Base-by-base conservation (phyloP, 2,113 vertebrate genomes). In the Ptyas mucosa region DNA sequence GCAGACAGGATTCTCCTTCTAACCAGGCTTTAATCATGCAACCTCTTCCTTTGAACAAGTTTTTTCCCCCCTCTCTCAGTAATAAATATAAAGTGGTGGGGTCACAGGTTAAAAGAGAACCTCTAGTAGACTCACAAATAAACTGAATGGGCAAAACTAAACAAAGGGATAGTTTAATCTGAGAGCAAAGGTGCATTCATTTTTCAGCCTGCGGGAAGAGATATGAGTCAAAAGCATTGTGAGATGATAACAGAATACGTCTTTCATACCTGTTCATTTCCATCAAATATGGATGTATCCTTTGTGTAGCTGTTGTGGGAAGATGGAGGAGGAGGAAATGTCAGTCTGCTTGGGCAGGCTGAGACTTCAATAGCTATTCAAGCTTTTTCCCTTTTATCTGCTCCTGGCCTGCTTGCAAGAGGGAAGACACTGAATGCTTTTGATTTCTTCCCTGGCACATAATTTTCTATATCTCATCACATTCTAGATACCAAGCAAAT, bases 11-110 rank as follows among this genome's bases (percentile, higher is more conserved):
- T 94, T 95, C 85, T 91, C 87, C 39, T 24, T 89, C 95, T 89
- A 91, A 55, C n/a, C 88, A 34, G n/a, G 2, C 20, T 94, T 96
- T 94, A 95, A 92, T 86, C 90, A 87, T 54, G 90, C 87, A 5
- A 57, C 29, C 21, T 86, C 8, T 85, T 81, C 29, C n/a, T 85
- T 49, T 23, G 29, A 43, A 29, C 86, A 58, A 85, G 18, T 87
- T 90, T 61, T 93, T 90, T 92, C 69, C 51, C 89, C 89, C 54
- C 69, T 93, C 86, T 91, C 93, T 54, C 85, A 93, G 94, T 93
- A 95, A 93, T 93, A 92, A 96, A 93, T 92, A 96, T 94, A 94
- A 93, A 94, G n/a, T 93, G 90, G n/a, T 23, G 94, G 95, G 96
- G 94, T 96, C 93, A 89, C 94, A 92, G 69, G 64, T 91, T 91